Evolutionary conservation across 2,113 vertebrate species (phyloP).

Genomic region (Cathartes aura): DNA sequence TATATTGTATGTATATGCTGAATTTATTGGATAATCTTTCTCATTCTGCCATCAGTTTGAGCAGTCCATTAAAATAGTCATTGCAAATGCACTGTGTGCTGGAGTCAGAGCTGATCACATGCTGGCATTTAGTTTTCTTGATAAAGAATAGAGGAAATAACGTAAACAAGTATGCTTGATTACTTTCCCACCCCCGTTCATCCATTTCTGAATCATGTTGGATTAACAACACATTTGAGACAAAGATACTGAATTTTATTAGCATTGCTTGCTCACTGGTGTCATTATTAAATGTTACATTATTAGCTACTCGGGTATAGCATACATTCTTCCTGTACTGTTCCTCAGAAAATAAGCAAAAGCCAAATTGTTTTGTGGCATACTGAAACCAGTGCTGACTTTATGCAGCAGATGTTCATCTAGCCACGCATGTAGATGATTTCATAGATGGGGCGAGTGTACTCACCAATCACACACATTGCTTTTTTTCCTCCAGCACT

Average conservation of each 20-base stretch:
- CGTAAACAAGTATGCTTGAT: constrained; percentile 67
- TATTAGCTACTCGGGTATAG: constrained; percentile 50
- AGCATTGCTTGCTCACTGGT: constrained; percentile 60
- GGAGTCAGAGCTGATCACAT: constrained; percentile 54
- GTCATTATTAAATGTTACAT: constrained; percentile 66
- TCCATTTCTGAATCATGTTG: constrained; percentile 69
- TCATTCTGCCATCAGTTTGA: not conserved
- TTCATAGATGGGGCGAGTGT: constrained; percentile 59
- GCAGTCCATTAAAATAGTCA: constrained; percentile 3
- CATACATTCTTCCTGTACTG: constrained; percentile 9
- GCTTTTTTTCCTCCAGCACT: constrained; percentile 25
- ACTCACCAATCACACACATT: constrained; percentile 46
- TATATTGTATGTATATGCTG: not conserved
- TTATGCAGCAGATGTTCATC: constrained; percentile 72
- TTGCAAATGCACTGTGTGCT: not conserved
- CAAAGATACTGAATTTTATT: constrained; percentile 65
- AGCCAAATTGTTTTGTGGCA: constrained; percentile 54
- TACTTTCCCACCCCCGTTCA: constrained; percentile 66
- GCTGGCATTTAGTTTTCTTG: constrained; percentile 63
- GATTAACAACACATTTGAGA: constrained; percentile 67
- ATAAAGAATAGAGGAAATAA: constrained; percentile 68
- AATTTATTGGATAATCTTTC: constrained; percentile 14
- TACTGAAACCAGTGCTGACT: constrained; percentile 56
- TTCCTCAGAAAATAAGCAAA: constrained; percentile 50
- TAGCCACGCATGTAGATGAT: constrained; percentile 68